Evolutionary conservation across 2,113 vertebrate species (phyloP), one percentile per base, ranked within the genome.

Genomic region (Psilopogon haemacephalus): DNA sequence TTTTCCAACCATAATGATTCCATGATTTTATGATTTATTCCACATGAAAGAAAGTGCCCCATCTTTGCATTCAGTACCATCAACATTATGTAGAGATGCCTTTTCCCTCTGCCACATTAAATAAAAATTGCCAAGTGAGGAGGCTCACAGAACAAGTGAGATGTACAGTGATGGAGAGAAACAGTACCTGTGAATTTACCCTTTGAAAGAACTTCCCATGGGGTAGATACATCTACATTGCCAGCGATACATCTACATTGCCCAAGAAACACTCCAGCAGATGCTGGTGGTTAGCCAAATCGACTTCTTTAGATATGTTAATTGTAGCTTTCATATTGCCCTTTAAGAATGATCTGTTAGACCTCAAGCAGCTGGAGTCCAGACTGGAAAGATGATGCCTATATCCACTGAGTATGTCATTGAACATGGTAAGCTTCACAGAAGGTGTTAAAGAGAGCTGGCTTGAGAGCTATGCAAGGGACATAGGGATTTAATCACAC

Each of bases 381-480:
- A 96, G 95, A 95, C 80, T 92, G 78, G 89, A 74, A 91, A 71
- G 84, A 64, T 85, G 94, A 94, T 80, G 89, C 78, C 84, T 94
- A 68, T 59, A 91, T 64, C 69, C 94, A 88, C 54, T 58, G 54
- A 91, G 23, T 85, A 35, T 87, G 78, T 84, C 78, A 68, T 85
- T 89, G 70, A 83, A 67, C 54, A 73, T 74, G 21, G 16, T 1
- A 56, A 84, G 78, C 91, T 92, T 92, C 91, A 83, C 95, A 94
- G 72, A 85, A 96, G 69, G 93, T 94, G 93, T 81, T 86, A 95
- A 89, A 92, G 95, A 64, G 54, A 95, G 89, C 82, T 93, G 94
- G 82, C 89, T 93, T 91, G 87, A 63, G 52, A 89, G 72, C 60
- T 73, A 74, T 91, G 78, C 86, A 62, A 62, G 56, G 84, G 89